phyloP scores from a whole-genome alignment of 2,888 invertebrate genomes.

The Aphelenchoides bicaudatus region DNA sequence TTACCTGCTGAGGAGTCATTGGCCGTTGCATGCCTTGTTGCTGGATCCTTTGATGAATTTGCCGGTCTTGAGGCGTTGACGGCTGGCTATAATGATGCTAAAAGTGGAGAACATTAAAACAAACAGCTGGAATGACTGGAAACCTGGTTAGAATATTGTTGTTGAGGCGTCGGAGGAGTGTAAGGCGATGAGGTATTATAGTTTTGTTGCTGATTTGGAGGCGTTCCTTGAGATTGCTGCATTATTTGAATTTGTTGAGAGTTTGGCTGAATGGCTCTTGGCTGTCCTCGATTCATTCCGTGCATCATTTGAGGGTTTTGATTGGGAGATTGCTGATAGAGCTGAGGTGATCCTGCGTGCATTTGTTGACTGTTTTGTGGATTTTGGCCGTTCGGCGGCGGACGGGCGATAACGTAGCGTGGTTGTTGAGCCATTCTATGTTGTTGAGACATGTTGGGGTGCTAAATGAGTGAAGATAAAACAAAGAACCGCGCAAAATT shows the following conservation, averaged over 20 bases:
- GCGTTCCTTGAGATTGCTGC: conserved; percentile 1
- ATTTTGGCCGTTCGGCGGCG: neutral
- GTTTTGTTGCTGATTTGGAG: neutral
- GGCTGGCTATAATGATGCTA: conserved; percentile 8
- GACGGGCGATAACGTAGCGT: neutral
- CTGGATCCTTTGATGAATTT: neutral
- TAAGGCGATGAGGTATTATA: conserved; percentile 2
- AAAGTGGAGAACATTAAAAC: no score
- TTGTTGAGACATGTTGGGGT: neutral
- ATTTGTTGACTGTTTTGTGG: conserved; percentile 12
- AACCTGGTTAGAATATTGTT: no score
- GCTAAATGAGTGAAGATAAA: neutral
- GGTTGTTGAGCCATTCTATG: neutral
- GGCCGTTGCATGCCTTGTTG: conserved; percentile 1
- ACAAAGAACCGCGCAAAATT: neutral
- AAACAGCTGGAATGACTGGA: no score
- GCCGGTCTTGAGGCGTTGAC: conserved; percentile 4
- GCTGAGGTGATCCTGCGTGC: no score
- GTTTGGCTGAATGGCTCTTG: neutral
- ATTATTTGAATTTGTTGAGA: conserved; percentile 6
- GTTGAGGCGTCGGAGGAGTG: no score
- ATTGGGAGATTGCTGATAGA: neutral
- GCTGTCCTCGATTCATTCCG: neutral
- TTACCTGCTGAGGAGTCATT: neutral
- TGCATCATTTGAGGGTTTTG: conserved; percentile 8